Evolutionary conservation across 2,797 vertebrate species (phyloP), one percentile per base, ranked within the genome.

Genomic region (Arrhamphus sclerolepis): DNA sequence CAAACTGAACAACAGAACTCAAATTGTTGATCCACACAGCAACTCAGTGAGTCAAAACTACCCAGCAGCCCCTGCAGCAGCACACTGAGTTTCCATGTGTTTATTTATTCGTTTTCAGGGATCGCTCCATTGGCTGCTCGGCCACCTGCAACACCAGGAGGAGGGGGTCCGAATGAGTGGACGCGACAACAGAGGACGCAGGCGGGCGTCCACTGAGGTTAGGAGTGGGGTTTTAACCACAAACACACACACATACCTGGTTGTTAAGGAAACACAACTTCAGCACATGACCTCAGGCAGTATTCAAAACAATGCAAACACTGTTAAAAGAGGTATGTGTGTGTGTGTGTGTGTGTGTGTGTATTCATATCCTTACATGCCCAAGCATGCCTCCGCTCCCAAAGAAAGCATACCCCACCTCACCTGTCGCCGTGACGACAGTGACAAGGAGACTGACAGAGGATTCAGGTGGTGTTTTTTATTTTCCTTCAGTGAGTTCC

Each of bases 261-360:
- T 77, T 73, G 78, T 63, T 66, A 72, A 14, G 34, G 56, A 31
- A 52, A 80, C 72, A 38, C 17, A 3, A 39, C 44, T 46, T 63
- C 57, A 53, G 58, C 29, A 11, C 43, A 21, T 74, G 72, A 75
- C 81, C 75, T 72, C 66, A 57, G 80, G 68, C 68, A n/a, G 46
- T 56, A 87, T 86, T 83, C 82, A 88, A 88, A 86, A 58, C 10
- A 43, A 84, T 81, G 83, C 78, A 81, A 85, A 88, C 74, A 64
- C n/a, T 1, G 63, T 39, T 47, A 44, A 50, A 44, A 52, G 49
- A 39, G 47, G 31, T 50, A 39, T 60, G 56, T 70, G 57, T 53
- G 56, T 57, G 7, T 14, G 1, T 50, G 31, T 50, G 41, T 60
- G 56, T 70, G 57, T 53, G 56, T 57, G 7, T 14, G 1, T 17